phyloP scores from a whole-genome alignment of 1,140 invertebrate species.

The Euschistus heros region DNA sequence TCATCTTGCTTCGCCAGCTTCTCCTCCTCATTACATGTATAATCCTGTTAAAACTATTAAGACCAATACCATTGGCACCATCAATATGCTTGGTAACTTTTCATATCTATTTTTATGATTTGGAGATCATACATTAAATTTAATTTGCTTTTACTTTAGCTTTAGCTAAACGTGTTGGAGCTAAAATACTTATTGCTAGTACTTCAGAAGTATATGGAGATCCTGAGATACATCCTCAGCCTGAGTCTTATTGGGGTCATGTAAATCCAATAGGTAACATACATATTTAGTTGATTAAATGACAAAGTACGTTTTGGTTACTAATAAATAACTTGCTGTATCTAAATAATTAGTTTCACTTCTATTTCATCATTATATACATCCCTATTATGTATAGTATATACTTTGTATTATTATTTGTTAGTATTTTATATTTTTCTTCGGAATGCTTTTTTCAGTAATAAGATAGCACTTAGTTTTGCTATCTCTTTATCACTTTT shows the following conservation, averaged over 20 bases:
- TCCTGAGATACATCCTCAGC: constrained; percentile 91
- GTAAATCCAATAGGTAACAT: constrained; percentile 93
- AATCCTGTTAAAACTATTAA: constrained; percentile 99
- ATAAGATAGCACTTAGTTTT: no score
- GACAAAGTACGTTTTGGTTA: background rate
- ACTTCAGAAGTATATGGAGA: constrained; percentile 98
- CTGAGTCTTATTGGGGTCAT: constrained; percentile 95
- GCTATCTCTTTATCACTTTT: no score
- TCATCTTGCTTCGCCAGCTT: constrained; percentile 96
- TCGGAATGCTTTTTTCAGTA: no score
- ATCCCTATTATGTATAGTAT: no score
- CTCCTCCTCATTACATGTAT: constrained; percentile 98
- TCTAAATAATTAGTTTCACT: no score
- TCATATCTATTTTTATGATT: background rate
- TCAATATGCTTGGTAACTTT: constrained; percentile 85
- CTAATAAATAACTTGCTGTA: no score
- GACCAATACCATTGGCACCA: constrained; percentile 98
- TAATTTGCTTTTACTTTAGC: constrained; percentile 42
- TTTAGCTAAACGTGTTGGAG: constrained; percentile 85
- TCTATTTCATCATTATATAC: no score
- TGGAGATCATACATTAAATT: background rate
- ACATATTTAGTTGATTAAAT: background rate
- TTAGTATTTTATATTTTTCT: no score
- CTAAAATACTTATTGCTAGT: constrained; percentile 89
- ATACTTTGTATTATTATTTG: no score